A percentile compares a stretch with the other conserved stretches of the same genome.
phyloP scores from a whole-genome alignment of 2,113 vertebrate species.

The Pongo abelii region DNA sequence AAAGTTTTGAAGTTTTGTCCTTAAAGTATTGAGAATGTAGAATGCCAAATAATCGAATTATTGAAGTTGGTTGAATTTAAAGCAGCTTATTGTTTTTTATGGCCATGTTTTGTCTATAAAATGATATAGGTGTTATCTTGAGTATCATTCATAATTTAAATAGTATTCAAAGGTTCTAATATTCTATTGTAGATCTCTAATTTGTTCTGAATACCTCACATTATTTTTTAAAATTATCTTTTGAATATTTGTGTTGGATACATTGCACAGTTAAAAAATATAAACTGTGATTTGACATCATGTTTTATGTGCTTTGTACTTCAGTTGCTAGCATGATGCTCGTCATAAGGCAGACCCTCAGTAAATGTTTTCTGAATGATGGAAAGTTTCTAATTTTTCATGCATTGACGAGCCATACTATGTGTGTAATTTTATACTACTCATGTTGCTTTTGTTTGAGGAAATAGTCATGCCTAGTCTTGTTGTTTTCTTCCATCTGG shows the following conservation, averaged over 20 bases:
- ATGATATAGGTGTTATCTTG: background rate
- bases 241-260: background rate
- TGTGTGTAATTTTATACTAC: background rate
- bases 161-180: background rate
- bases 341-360: background rate
- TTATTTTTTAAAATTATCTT: background rate
- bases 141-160: background rate
- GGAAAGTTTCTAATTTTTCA: background rate
- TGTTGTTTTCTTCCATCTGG: background rate
- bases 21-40: conserved; percentile 20
- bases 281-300: background rate
- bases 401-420: background rate
- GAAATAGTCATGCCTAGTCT: background rate
- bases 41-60: background rate
- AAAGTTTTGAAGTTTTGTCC: background rate
- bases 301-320: background rate
- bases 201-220: background rate
- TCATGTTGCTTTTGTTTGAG: background rate
- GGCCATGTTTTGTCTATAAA: conserved; percentile 33
- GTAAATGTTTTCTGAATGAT: background rate
- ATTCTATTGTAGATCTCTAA: background rate
- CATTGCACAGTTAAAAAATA: background rate
- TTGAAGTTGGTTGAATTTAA: conserved; percentile 41
- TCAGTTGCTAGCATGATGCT: background rate
- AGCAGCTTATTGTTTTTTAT: conserved; percentile 16